A percentile compares a stretch with the other conserved stretches of the same genome.
Evolutionary conservation across 2,113 vertebrate species (phyloP).

Genomic region (Rhinolophus ferrumequinum): DNA sequence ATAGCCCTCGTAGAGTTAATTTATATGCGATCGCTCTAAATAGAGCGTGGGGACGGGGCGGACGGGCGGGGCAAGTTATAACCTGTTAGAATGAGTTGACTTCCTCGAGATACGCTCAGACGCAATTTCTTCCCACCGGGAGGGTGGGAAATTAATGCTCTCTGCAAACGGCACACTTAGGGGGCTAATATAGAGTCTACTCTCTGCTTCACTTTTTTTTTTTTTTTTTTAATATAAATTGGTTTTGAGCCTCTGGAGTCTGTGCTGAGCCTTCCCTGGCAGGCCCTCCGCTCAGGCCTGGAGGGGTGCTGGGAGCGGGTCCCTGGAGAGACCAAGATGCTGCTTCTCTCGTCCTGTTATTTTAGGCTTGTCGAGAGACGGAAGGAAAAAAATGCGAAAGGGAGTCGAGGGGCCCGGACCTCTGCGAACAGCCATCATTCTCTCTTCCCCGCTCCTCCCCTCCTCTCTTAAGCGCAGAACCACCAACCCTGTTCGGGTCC

Average conservation of each 20-base stretch:
- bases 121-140: fast-evolving
- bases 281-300: fast-evolving
- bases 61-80: fast-evolving
- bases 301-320: fast-evolving
- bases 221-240: neutral
- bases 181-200: neutral
- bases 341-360: fast-evolving
- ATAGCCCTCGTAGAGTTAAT: neutral
- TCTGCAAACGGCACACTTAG: neutral
- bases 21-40: fast-evolving
- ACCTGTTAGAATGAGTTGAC: fast-evolving
- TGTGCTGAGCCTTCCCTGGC: neutral
- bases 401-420: fast-evolving
- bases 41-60: neutral
- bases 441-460: fast-evolving
- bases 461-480: neutral
- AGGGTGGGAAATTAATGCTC: neutral
- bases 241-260: neutral
- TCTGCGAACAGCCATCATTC: neutral
- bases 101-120: fast-evolving
- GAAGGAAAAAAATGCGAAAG: neutral
- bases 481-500: fast-evolving
- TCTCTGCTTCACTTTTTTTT: neutral
- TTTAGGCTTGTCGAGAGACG: neutral
- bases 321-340: neutral